phyloP scores from a whole-genome alignment of 2,113 vertebrate species.

The Xenus cinereus region DNA sequence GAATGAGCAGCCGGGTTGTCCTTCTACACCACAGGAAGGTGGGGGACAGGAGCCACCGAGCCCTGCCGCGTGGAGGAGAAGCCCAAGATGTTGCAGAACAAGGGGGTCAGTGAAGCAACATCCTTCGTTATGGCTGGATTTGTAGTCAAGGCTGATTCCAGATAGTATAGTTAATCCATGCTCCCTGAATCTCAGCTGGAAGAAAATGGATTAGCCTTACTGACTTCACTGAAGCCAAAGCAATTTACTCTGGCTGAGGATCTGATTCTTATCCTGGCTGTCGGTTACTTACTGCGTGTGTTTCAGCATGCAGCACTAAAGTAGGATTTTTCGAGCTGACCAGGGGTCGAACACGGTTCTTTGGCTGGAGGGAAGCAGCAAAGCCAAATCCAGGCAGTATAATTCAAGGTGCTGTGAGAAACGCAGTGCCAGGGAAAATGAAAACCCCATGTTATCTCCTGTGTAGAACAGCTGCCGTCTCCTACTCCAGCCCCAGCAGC shows the following conservation, averaged over 20 bases:
- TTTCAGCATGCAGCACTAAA: neutral
- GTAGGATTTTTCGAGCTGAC: neutral
- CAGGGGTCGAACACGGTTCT: neutral
- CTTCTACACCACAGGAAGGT: neutral
- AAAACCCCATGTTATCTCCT: neutral
- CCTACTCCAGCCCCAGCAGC: neutral
- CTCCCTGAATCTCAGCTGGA: conserved; percentile 11
- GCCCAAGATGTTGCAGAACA: neutral
- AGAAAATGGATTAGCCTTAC: conserved; percentile 50
- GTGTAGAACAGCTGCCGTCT: neutral
- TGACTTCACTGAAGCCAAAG: neutral
- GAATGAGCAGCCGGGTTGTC: neutral
- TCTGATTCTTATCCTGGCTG: neutral
- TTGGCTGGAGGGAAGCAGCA: neutral
- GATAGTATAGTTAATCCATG: conserved; percentile 9
- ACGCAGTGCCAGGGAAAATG: neutral
- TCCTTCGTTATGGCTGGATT: neutral
- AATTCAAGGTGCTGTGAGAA: neutral
- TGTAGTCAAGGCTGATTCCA: conserved; percentile 27
- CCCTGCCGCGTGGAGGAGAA: accelerated
- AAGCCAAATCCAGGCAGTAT: neutral
- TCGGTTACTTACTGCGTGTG: neutral
- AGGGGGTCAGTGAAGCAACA: neutral
- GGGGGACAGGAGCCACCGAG: neutral
- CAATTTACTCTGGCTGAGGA: neutral